Evolutionary conservation across 2,113 vertebrate genomes (phyloP).

Genomic region (Jacana jacana): DNA sequence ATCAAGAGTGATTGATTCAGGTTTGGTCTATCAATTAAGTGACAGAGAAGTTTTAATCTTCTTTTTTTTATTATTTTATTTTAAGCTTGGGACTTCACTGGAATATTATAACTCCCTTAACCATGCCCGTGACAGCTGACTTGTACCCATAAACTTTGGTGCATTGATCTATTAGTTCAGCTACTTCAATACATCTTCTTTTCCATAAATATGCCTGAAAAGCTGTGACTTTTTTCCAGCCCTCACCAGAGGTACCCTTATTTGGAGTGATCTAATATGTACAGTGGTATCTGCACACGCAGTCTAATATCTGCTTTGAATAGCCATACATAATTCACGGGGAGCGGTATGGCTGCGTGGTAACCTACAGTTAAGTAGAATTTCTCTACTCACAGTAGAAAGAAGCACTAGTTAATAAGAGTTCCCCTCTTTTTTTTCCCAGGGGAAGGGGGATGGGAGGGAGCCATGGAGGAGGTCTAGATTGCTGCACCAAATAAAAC

Average conservation of each 20-base stretch:
- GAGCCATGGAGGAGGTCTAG: slow-evolving; percentile 1
- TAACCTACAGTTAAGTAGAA: slow-evolving; percentile 21
- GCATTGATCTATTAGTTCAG: slow-evolving; percentile 43
- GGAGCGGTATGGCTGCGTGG: not conserved
- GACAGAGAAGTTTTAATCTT: slow-evolving; percentile 54
- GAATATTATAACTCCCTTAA: slow-evolving; percentile 61
- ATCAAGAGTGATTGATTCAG: slow-evolving; percentile 61
- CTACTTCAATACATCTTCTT: slow-evolving; percentile 61
- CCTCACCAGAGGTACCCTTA: slow-evolving; percentile 7
- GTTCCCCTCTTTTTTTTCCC: not conserved
- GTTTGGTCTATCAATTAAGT: slow-evolving; percentile 71
- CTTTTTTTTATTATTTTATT: slow-evolving; percentile 45
- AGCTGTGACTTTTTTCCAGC: slow-evolving; percentile 6
- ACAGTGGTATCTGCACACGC: not conserved
- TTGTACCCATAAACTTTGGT: slow-evolving; percentile 66
- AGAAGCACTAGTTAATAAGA: not conserved
- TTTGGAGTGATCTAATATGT: slow-evolving; percentile 15
- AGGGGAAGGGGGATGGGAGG: slow-evolving; percentile 12
- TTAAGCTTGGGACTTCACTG: slow-evolving; percentile 58
- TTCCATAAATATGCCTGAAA: slow-evolving; percentile 40
- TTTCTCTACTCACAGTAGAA: not conserved
- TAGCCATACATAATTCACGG: slow-evolving; percentile 7
- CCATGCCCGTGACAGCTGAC: slow-evolving; percentile 58
- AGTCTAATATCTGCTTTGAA: slow-evolving; percentile 35
- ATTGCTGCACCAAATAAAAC: not conserved